phyloP scores from a whole-genome alignment of 64 coral and sea anemone genomes.

The Platygyra sinensis region DNA sequence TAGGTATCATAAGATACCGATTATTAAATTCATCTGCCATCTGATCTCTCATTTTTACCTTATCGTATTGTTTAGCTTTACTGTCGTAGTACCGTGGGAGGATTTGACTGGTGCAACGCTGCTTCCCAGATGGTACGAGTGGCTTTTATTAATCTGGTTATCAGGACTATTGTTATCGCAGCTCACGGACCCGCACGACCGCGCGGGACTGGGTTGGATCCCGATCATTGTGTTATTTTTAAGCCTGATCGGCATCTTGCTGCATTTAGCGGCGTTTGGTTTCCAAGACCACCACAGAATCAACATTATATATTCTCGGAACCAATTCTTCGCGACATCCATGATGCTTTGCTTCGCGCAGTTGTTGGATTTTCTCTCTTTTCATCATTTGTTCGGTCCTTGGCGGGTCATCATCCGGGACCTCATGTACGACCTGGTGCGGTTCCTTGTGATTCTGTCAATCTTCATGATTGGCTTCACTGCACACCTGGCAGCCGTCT shows the following conservation, averaged over 20 bases:
- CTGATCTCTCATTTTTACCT: conserved; percentile 96
- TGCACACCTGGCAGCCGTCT: conserved; percentile 89
- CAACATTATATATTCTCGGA: conserved; percentile 77
- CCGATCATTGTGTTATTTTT: conserved; percentile 85
- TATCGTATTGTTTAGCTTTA: conserved; percentile 83
- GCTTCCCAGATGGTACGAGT: conserved; percentile 89
- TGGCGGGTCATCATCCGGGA: conserved; percentile 99
- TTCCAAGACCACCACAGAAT: conserved; percentile 53
- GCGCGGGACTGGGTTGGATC: conserved; percentile 92
- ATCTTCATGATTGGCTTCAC: conserved; percentile 99
- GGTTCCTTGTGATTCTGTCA: conserved; percentile 90
- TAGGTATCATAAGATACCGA: conserved; percentile 87
- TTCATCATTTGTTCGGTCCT: conserved; percentile 99
- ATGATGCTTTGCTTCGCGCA: conserved; percentile 99
- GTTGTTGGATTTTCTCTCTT: conserved; percentile 90
- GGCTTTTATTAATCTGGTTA: conserved; percentile 90
- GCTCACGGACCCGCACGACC: conserved; percentile 91
- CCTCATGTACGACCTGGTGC: conserved; percentile 94
- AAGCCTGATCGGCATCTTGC: conserved; percentile 77
- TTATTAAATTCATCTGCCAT: conserved; percentile 98
- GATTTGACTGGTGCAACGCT: conserved; percentile 43
- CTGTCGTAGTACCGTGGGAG: conserved; percentile 84
- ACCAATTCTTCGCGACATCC: conserved; percentile 83
- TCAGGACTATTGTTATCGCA: conserved; percentile 88
- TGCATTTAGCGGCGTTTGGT: conserved; percentile 79